Percentiles rank a stretch among this genome's conserved stretches.
Conservation (phyloP, 2,888 invertebrate species). For the Drosophila acutilabella region DNA sequence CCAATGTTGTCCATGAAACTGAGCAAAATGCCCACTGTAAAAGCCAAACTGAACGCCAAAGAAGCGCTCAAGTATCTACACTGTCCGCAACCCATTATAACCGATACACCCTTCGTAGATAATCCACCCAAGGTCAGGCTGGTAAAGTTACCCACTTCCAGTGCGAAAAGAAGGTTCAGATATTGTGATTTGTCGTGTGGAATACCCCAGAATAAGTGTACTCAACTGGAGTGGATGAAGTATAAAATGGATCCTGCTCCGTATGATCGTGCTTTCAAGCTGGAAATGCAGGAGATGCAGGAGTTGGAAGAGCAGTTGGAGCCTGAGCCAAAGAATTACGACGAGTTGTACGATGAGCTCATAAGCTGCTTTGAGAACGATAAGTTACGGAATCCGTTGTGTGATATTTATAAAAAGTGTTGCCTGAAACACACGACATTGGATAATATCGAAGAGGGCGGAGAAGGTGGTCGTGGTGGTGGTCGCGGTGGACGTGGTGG, state of each 20-base stretch:
- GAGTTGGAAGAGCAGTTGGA: neutral
- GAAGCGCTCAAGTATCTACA: neutral
- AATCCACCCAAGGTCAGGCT: neutral
- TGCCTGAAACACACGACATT: constrained; percentile 14
- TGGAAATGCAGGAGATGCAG: neutral
- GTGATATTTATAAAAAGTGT: constrained; percentile 28
- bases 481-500: neutral
- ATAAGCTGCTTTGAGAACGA: constrained; percentile 36
- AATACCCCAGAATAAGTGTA: constrained; percentile 41
- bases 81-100: constrained; percentile 11
- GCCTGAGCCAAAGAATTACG: constrained; percentile 46
- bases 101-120: constrained; percentile 11
- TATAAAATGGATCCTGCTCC: constrained; percentile 7
- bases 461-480: neutral
- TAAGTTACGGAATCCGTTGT: neutral
- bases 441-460: neutral
- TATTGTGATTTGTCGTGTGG: constrained; percentile 30
- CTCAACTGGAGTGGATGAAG: constrained; percentile 32
- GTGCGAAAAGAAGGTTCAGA: neutral
- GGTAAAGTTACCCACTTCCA: neutral
- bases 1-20: constrained; percentile 28
- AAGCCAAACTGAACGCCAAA: constrained; percentile 22
- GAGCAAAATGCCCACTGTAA: constrained; percentile 42
- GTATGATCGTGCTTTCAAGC: constrained; percentile 10
- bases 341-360: constrained; percentile 45